These are phyloP conservation scores for Oncorhynchus nerka DNA, from an alignment of 2,113 vertebrate species.

Conservation along the genomic window DNA sequence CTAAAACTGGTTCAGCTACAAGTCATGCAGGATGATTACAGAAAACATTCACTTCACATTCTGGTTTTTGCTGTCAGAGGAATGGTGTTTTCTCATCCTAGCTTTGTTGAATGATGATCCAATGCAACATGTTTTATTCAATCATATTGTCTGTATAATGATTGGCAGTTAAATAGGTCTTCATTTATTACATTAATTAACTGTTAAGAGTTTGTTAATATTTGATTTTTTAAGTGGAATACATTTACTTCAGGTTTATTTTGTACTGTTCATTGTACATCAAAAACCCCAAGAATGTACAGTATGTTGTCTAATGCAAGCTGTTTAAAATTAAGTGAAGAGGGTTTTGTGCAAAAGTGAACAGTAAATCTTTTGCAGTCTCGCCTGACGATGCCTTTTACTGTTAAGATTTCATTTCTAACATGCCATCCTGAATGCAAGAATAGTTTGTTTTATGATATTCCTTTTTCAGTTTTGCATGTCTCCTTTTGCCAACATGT, in stretches of 20 bases:
- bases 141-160: not conserved
- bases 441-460: not conserved
- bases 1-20: not conserved
- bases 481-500: not conserved
- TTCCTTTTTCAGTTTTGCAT: not conserved
- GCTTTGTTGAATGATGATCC: not conserved
- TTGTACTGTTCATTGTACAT: not conserved
- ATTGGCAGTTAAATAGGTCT: not conserved
- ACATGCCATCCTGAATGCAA: not conserved
- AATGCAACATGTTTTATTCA: not conserved
- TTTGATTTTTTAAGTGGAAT: not conserved
- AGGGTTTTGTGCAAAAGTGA: no score
- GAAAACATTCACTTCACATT: no score
- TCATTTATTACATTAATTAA: not conserved
- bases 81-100: not conserved
- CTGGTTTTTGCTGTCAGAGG: no score
- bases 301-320: no score
- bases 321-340: no score
- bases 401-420: no score
- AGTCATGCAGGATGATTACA: no score
- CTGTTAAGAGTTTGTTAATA: not conserved
- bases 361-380: no score
- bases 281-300: no score
- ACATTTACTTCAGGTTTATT: not conserved
- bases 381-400: no score